phyloP scores from a whole-genome alignment of 2,797 vertebrate species.

The Anguilla obscura region DNA sequence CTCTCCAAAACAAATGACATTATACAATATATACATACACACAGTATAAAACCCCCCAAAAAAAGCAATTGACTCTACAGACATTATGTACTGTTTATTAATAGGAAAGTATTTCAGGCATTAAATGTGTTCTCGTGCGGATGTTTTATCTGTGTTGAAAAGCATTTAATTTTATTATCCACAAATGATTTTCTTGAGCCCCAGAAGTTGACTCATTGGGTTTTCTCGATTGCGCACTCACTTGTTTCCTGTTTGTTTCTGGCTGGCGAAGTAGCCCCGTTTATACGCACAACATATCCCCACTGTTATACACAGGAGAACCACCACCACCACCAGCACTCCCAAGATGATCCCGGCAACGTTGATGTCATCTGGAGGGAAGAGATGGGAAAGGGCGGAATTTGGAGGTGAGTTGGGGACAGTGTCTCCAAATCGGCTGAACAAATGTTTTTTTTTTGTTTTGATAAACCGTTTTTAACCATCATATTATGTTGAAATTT shows the following conservation, averaged over 20 bases:
- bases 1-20: not conserved
- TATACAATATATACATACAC: not conserved
- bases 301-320: conserved; percentile 84
- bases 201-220: not conserved
- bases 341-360: conserved; percentile 86
- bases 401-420: not conserved
- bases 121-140: not conserved
- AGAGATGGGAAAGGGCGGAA: not conserved
- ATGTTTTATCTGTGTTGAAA: not conserved
- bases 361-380: conserved; percentile 86
- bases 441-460: not conserved
- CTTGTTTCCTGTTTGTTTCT: conserved; percentile 86
- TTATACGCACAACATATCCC: conserved; percentile 95
- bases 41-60: not conserved
- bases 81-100: not conserved
- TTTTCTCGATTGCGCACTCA: conserved; percentile 59
- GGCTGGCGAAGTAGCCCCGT: conserved; percentile 85
- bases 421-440: not conserved
- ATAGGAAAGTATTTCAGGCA: not conserved
- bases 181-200: not conserved
- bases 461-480: no score
- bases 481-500: no score
- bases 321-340: conserved; percentile 85
- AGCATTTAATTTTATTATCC: not conserved
- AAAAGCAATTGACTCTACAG: not conserved